Base-by-base conservation (phyloP, 2,888 invertebrate genomes). In the Lamproptera curius region DNA sequence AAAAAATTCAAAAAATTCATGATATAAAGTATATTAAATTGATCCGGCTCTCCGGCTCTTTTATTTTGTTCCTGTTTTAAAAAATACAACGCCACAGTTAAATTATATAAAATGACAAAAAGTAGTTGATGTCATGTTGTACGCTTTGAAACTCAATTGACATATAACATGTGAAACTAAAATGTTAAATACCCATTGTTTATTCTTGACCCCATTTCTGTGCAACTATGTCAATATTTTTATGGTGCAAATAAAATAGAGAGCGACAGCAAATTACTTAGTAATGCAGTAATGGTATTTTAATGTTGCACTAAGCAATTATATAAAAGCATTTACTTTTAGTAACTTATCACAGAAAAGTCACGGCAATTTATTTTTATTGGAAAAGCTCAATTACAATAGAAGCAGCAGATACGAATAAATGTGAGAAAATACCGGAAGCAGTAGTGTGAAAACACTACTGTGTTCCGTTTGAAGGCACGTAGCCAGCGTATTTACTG, bases 291-390 rank as follows among this genome's bases (percentile, higher is more conserved):
- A 28, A 28, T 28, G 28, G 28, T 2, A 10, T 28, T 28, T 28
- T 6, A 9, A 28, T 28, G n/a, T 9, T 6, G 46, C 37, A 20
- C 41, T 37, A 20, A 47, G 37, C 17, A 17, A 41, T 46, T 46
- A 37, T 47, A 47, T 36, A 15, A 36, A 41, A 36, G 42, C 46
- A n/a, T n/a, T n/a, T n/a, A n/a, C n/a, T n/a, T n/a, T n/a, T n/a
- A n/a, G n/a, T n/a, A n/a, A n/a, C n/a, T n/a, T n/a, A n/a, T n/a
- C n/a, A n/a, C n/a, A n/a, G n/a, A n/a, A n/a, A n/a, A n/a, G n/a
- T n/a, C n/a, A n/a, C n/a, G n/a, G n/a, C n/a, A n/a, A n/a, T n/a
- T n/a, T n/a, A n/a, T n/a, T n/a, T n/a, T n/a, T n/a, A n/a, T n/a
- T n/a, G n/a, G n/a, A n/a, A n/a, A n/a, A n/a, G n/a, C n/a, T n/a